Evolutionary conservation across 2,113 vertebrate genomes (phyloP).

Genomic region (Dolichotis patagonum): DNA sequence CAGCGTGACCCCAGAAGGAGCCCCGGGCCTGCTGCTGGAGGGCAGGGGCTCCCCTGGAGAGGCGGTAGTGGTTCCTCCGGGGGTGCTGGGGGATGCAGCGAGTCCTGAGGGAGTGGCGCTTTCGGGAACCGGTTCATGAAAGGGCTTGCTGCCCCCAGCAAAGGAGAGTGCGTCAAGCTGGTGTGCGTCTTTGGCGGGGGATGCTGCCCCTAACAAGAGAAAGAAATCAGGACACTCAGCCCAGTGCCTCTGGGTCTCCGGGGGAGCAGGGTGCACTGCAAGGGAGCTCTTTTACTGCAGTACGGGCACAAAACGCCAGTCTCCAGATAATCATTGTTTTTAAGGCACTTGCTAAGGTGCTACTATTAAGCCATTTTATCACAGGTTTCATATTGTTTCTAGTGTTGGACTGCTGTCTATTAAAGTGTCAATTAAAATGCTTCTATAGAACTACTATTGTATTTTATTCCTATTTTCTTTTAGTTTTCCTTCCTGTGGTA

Average conservation of each 20-base stretch:
- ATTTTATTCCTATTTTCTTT: neutral
- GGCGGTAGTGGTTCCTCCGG: constrained; percentile 57
- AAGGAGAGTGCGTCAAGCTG: constrained; percentile 85
- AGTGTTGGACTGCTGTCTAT: neutral
- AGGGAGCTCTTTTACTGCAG: neutral
- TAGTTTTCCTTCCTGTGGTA: neutral
- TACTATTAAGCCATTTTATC: neutral
- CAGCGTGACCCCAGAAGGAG: constrained; percentile 67
- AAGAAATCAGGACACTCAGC: neutral
- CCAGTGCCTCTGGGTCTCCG: neutral
- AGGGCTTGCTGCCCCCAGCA: constrained; percentile 83
- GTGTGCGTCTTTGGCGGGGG: constrained; percentile 86
- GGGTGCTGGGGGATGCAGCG: constrained; percentile 76
- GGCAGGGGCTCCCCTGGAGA: constrained; percentile 78
- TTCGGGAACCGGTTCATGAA: constrained; percentile 84
- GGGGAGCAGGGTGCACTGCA: neutral
- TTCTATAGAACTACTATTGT: neutral
- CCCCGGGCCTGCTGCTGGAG: constrained; percentile 61
- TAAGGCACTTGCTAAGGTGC: neutral
- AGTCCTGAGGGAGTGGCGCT: constrained; percentile 83
- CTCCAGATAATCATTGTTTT: neutral
- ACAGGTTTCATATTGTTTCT: neutral
- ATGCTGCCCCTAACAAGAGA: constrained; percentile 69
- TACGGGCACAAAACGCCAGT: neutral
- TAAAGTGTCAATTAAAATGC: neutral